These are phyloP conservation scores for Oxyruncus cristatus DNA, from an alignment of 2,113 vertebrate genomes.

Conservation along the genomic window DNA sequence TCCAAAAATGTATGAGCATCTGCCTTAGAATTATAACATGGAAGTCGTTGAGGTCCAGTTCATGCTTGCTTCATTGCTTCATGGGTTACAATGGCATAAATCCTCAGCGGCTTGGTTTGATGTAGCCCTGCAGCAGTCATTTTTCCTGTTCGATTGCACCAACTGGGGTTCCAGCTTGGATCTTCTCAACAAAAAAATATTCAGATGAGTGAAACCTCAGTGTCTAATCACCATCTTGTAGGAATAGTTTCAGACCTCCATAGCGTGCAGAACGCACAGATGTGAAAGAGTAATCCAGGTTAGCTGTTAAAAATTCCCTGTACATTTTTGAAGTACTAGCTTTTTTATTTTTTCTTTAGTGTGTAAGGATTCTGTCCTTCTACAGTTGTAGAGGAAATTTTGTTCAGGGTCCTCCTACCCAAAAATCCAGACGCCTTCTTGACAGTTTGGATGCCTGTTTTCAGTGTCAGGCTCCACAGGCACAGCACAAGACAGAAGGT, in stretches of 20 bases:
- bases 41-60: background rate
- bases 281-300: background rate
- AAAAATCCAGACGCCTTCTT: background rate
- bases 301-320: background rate
- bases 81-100: background rate
- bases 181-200: background rate
- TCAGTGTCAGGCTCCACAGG: background rate
- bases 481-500: background rate
- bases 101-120: background rate
- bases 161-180: background rate
- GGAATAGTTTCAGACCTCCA: background rate
- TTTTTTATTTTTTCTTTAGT: background rate
- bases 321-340: background rate
- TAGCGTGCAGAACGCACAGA: background rate
- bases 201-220: background rate
- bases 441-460: background rate
- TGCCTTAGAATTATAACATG: background rate
- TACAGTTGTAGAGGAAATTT: background rate
- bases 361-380: background rate
- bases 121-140: background rate
- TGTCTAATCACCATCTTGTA: background rate
- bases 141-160: background rate
- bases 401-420: background rate
- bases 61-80: fast-evolving
- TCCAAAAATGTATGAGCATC: background rate